Percentiles rank a stretch among this genome's conserved stretches.
These are phyloP conservation scores for Dyspetes luteomarginatus DNA, from an alignment of 2,888 invertebrate species.

Conservation along the genomic window DNA sequence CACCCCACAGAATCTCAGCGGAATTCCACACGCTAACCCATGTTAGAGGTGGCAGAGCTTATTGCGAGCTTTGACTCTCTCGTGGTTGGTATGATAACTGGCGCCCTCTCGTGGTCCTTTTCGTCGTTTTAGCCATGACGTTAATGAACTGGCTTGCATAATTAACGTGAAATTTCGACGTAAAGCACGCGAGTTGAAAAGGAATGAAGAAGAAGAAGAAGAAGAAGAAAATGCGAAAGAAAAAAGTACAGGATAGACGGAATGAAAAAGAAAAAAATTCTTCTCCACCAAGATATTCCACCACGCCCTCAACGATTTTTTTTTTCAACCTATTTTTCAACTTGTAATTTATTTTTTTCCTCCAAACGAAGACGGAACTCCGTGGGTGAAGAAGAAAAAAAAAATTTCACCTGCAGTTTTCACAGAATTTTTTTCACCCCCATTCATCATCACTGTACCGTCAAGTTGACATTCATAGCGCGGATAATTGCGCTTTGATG, in stretches of 20 bases:
- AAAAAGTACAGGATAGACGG: neutral
- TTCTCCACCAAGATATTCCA: slow-evolving; percentile 9
- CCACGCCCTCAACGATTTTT: neutral
- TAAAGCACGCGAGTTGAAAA: slow-evolving; percentile 6
- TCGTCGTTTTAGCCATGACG: slow-evolving; percentile 61
- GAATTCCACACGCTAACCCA: slow-evolving; percentile 50
- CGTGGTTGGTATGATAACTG: slow-evolving; percentile 44
- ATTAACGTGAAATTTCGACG: slow-evolving; percentile 71
- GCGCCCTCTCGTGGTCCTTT: slow-evolving; percentile 23
- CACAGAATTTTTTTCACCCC: neutral
- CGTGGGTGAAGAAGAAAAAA: neutral
- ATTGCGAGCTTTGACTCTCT: slow-evolving; percentile 19
- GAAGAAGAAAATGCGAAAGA: neutral
- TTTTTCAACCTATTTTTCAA: slow-evolving; percentile 35
- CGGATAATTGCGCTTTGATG: slow-evolving; percentile 51
- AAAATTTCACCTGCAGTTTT: neutral
- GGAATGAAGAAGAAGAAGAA: neutral
- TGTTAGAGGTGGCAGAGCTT: slow-evolving; percentile 48
- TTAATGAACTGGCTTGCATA: slow-evolving; percentile 73
- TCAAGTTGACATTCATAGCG: slow-evolving; percentile 44
- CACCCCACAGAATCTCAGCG: slow-evolving; percentile 36
- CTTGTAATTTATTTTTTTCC: slow-evolving; percentile 19
- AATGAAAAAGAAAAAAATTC: slow-evolving; percentile 1
- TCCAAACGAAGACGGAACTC: neutral
- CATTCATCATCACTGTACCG: slow-evolving; percentile 35